phyloP scores from a whole-genome alignment of 1,140 invertebrate genomes.

The Ceratina australensis region DNA sequence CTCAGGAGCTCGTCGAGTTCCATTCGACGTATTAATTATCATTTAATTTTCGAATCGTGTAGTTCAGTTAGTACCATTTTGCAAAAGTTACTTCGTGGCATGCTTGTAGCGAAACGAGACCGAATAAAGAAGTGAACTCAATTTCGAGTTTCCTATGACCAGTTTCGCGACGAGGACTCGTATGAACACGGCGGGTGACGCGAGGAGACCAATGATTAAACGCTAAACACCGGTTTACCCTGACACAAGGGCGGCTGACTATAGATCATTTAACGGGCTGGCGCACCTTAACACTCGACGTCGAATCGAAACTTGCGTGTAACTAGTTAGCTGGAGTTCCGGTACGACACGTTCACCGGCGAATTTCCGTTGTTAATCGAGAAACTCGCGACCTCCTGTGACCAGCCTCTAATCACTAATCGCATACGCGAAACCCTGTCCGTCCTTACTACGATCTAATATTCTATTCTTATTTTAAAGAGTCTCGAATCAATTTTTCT shows the following conservation, averaged over 20 bases:
- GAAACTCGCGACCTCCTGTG: constrained; percentile 24
- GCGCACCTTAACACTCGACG: constrained; percentile 25
- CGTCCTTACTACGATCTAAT: too few relatives aligned
- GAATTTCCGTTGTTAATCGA: constrained; percentile 34
- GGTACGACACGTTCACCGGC: not conserved
- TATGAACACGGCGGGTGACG: too few relatives aligned
- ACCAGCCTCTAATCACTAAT: constrained; percentile 12
- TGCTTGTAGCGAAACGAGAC: too few relatives aligned
- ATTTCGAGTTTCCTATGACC: constrained; percentile 23
- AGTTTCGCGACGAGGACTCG: not conserved
- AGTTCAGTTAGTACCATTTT: too few relatives aligned
- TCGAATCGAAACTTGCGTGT: constrained; percentile 43
- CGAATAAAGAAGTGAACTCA: not conserved
- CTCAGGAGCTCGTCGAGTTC: too few relatives aligned
- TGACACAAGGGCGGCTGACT: not conserved
- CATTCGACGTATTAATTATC: too few relatives aligned
- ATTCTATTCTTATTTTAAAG: too few relatives aligned
- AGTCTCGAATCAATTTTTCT: too few relatives aligned
- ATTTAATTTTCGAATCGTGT: too few relatives aligned
- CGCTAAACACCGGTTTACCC: constrained; percentile 26
- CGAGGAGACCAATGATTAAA: not conserved
- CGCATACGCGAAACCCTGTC: not conserved
- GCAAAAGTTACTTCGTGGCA: not conserved
- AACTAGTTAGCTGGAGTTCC: constrained; percentile 34
- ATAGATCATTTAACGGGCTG: constrained; percentile 32